Base-by-base conservation (phyloP, 2,888 invertebrate genomes). In the Andrena fulva region DNA sequence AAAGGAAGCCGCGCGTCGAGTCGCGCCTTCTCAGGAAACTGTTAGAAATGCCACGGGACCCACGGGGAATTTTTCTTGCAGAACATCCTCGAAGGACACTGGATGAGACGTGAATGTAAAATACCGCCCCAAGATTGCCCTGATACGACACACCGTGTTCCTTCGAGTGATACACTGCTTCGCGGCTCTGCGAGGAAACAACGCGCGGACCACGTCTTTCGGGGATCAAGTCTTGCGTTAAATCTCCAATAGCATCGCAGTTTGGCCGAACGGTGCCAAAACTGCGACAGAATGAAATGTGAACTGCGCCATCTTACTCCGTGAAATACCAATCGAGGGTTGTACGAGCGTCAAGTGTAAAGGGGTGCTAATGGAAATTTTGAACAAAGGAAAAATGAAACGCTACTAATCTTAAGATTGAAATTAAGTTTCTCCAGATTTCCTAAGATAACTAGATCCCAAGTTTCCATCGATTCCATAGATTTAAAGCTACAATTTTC, bases 31-130 rank as follows among this genome's bases (percentile, higher is more conserved):
- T 54, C 42, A 42, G 35, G 48, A 20, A 73, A 42, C 67, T 64
- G 68, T 52, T 68, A 63, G 69, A 42, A 56, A 62, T 56, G 31
- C 42, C 52, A 12, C 27, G n/a, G 16, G 67, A 63, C 33, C 81
- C 67, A 24, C 67, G 8, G 75, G 82, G 70, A 82, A 82, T 76
- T 81, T 42, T 80, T 52, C 82, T 68, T 62, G 50, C n/a, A 62
- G 62, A 63, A 75, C 8, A 52, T 31, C 27, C 62, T 71, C 54
- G 35, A 20, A 79, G 59, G 72, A 75, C 62, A 75, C 10, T 10
- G 29, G 52, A 69, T 73, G 50, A 62, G 50, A 75, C 50, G 67
- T 63, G 82, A 76, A 81, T 82, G 71, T 81, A 81, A 81, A 82
- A 71, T 81, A 75, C 75, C 66, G 31, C 33, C 63, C 27, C 76